Conservation (phyloP, 2,888 invertebrate species). For the Lobophora halterata region DNA sequence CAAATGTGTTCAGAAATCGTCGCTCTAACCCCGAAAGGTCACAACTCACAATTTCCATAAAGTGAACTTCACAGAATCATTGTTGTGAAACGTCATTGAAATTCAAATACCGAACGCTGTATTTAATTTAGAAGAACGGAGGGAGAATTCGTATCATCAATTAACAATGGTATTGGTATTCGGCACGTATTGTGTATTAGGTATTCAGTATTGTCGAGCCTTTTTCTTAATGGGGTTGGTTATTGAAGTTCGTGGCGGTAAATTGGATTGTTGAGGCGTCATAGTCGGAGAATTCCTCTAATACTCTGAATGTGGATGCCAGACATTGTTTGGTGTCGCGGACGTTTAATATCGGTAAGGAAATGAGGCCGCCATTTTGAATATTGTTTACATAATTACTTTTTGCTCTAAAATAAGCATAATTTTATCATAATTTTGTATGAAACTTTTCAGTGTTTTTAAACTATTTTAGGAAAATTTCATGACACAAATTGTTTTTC, state of each 20-base stretch:
- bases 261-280: conserved; percentile 33
- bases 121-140: conserved; percentile 31
- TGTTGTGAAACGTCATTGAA: conserved; percentile 28
- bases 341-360: conserved; percentile 25
- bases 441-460: too few relatives aligned
- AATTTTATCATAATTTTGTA: conserved; percentile 1
- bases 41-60: conserved; percentile 1
- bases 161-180: conserved; percentile 32
- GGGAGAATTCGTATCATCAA: conserved; percentile 30
- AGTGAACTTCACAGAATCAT: conserved; percentile 22
- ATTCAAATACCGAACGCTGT: conserved; percentile 29
- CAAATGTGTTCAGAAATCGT: too few relatives aligned
- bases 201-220: too few relatives aligned
- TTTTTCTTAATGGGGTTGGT: conserved; percentile 33
- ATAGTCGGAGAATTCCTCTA: conserved; percentile 31
- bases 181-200: conserved; percentile 29
- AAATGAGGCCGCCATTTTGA: conserved; percentile 28
- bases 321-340: conserved; percentile 27
- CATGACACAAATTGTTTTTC: too few relatives aligned
- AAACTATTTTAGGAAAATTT: too few relatives aligned
- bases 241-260: conserved; percentile 28
- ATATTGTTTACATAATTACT: too few relatives aligned
- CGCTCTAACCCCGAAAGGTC: not conserved
- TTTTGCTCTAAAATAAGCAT: not conserved
- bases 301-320: conserved; percentile 29